These are phyloP conservation scores for Pocota personata DNA, from an alignment of 2,888 invertebrate species.

Conservation along the genomic window DNA sequence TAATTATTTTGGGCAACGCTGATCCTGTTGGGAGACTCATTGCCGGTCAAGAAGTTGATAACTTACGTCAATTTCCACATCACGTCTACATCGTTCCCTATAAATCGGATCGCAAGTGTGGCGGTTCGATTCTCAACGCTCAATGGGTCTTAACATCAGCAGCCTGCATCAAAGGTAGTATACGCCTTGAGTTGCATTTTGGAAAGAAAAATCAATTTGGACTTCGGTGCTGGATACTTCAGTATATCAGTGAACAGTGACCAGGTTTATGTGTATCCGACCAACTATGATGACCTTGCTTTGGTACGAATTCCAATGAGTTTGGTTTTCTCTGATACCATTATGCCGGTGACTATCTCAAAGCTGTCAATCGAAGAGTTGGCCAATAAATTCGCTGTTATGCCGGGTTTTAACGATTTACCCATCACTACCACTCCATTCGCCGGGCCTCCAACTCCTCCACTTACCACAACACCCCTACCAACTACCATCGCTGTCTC, in stretches of 20 bases:
- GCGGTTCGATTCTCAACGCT: conserved; percentile 53
- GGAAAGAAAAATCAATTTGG: conserved; percentile 8
- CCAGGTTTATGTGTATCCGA: conserved; percentile 49
- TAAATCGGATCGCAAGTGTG: not conserved
- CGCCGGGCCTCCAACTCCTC: too few species aligned
- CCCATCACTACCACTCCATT: not conserved
- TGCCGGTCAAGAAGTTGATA: conserved; percentile 58
- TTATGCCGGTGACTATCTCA: conserved; percentile 21
- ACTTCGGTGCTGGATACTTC: conserved; percentile 17
- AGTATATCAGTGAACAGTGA: conserved; percentile 28
- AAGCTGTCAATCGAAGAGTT: not conserved
- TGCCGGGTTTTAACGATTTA: conserved; percentile 29
- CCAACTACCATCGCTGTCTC: not conserved
- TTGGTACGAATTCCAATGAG: conserved; percentile 49
- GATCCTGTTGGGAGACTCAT: conserved; percentile 9
- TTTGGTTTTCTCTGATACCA: conserved; percentile 22
- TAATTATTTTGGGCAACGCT: not conserved
- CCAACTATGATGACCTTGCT: conserved; percentile 55
- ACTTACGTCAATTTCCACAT: conserved; percentile 53
- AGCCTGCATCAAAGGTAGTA: conserved; percentile 9
- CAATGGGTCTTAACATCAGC: conserved; percentile 64
- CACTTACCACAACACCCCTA: not conserved
- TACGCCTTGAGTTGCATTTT: conserved; percentile 25
- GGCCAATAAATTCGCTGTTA: conserved; percentile 9
- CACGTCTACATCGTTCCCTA: conserved; percentile 43